These are phyloP conservation scores for Physeter macrocephalus DNA, from an alignment of 2,113 vertebrate genomes.

Conservation along the genomic window DNA sequence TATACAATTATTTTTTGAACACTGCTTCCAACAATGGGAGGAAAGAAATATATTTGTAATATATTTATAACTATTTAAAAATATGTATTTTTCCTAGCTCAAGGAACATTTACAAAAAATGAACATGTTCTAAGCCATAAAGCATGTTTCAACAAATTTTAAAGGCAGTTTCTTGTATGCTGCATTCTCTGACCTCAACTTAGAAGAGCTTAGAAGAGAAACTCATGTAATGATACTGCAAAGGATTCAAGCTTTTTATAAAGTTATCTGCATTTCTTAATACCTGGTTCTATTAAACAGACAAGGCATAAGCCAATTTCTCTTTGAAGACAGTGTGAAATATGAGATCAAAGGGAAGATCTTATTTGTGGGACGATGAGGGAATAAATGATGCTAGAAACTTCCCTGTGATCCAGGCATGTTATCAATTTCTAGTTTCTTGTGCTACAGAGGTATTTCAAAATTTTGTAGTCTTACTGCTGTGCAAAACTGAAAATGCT, in stretches of 20 bases:
- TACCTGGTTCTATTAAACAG: neutral
- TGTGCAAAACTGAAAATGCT: neutral
- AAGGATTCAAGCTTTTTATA: neutral
- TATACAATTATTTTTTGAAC: neutral
- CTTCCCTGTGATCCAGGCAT: neutral
- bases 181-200: neutral
- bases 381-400: neutral
- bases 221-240: neutral
- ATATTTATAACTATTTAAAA: neutral
- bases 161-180: neutral
- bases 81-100: neutral
- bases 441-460: neutral
- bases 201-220: neutral
- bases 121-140: neutral
- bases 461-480: neutral
- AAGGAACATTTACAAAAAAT: neutral
- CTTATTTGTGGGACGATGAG: neutral
- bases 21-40: neutral
- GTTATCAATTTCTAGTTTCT: neutral
- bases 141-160: neutral
- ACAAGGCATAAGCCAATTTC: neutral
- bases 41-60: neutral
- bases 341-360: neutral
- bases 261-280: conserved; percentile 2
- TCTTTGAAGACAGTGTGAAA: conserved; percentile 8